Conservation (phyloP, 2,797 vertebrate genomes). For the Cirrhinus mrigala region DNA sequence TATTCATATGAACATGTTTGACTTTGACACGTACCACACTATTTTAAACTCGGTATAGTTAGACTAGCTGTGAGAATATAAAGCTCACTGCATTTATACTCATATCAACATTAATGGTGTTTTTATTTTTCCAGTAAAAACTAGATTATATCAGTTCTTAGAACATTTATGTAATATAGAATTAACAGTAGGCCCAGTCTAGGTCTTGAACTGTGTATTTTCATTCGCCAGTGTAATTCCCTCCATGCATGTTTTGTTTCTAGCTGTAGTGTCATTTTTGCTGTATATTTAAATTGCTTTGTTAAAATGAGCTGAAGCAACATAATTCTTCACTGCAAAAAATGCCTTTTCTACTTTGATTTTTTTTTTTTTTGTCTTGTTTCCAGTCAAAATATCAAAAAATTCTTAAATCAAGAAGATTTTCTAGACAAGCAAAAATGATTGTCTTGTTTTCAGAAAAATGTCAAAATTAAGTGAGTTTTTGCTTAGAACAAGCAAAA, state of each 20-base stretch:
- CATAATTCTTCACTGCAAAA: background rate
- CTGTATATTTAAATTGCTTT: background rate
- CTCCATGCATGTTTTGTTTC: background rate
- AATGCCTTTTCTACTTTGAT: too few species aligned
- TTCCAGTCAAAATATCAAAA: too few species aligned
- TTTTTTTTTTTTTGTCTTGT: too few species aligned
- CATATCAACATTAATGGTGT: background rate
- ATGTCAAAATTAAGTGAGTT: too few species aligned
- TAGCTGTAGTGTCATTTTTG: background rate
- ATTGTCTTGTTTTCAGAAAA: too few species aligned
- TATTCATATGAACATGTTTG: background rate
- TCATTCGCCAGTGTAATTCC: background rate
- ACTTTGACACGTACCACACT: background rate
- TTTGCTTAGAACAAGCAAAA: too few species aligned
- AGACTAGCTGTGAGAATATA: background rate
- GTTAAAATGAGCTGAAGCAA: background rate
- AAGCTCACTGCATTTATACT: background rate
- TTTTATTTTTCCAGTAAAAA: background rate
- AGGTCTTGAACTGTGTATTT: background rate
- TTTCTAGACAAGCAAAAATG: too few species aligned
- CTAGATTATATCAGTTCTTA: background rate
- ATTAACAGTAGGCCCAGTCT: background rate
- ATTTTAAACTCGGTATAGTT: background rate
- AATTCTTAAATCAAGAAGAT: too few species aligned
- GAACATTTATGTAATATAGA: background rate